These are phyloP conservation scores for Gallinago jamesoni DNA, from an alignment of 2,113 vertebrate species.

Conservation along the genomic window DNA sequence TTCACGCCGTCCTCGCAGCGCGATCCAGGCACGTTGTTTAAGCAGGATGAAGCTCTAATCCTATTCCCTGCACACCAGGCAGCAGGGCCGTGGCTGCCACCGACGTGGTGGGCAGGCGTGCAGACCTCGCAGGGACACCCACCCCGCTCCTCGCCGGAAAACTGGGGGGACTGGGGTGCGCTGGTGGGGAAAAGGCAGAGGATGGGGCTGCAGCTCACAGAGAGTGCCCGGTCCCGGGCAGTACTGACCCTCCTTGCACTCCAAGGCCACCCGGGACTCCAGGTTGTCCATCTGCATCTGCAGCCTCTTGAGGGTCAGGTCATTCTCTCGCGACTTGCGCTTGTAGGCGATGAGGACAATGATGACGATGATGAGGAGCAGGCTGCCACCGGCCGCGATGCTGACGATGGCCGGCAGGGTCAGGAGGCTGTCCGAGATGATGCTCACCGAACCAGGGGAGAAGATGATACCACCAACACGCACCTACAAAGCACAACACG, in stretches of 20 bases:
- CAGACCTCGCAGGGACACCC: rapidly evolving
- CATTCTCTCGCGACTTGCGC: conserved; percentile 94
- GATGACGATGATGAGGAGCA: conserved; percentile 97
- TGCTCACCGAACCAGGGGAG: conserved; percentile 89
- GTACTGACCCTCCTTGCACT: conserved; percentile 94
- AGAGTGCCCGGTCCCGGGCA: rapidly evolving
- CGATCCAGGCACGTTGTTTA: neutral
- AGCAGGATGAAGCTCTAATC: conserved; percentile 30
- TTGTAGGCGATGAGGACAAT: conserved; percentile 98
- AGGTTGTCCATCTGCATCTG: conserved; percentile 99
- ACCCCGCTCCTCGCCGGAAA: rapidly evolving
- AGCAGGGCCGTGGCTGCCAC: neutral
- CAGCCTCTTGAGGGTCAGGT: conserved; percentile 95
- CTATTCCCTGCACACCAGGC: neutral
- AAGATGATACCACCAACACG: conserved; percentile 92
- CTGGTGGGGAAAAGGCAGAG: neutral
- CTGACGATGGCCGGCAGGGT: conserved; percentile 95
- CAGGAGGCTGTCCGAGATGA: conserved; percentile 93
- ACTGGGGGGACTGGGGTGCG: neutral
- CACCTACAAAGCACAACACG: conserved; percentile 76
- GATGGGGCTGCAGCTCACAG: rapidly evolving
- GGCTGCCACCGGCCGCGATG: conserved; percentile 93
- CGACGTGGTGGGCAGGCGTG: neutral
- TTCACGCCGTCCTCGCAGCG: rapidly evolving
- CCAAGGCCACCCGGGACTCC: conserved; percentile 94